These are phyloP conservation scores for Neodiprion lecontei DNA, from an alignment of 1,140 invertebrate genomes.

Conservation along the genomic window DNA sequence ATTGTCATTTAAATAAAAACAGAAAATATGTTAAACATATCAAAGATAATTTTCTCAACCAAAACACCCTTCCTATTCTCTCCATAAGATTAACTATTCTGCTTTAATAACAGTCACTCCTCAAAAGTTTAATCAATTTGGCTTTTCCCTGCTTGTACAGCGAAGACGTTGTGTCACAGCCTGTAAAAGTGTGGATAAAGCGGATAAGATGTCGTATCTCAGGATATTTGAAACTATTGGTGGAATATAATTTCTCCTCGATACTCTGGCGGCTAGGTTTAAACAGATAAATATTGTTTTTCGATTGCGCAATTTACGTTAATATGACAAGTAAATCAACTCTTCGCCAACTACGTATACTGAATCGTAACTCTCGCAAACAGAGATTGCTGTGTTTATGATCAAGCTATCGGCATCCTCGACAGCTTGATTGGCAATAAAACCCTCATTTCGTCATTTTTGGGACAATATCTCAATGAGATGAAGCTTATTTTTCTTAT, in stretches of 20 bases:
- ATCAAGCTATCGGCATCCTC: not conserved
- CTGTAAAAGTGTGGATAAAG: not conserved
- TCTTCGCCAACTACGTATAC: slow-evolving; percentile 36
- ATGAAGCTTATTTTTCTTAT: slow-evolving; percentile 17
- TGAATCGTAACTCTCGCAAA: not conserved
- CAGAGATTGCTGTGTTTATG: not conserved
- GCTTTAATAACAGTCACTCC: not conserved
- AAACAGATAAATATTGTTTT: slow-evolving; percentile 21
- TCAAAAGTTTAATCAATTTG: slow-evolving; percentile 12
- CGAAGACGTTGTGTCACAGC: slow-evolving; percentile 14
- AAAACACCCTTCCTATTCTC: too few relatives aligned
- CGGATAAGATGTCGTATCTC: not conserved
- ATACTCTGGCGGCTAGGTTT: slow-evolving; percentile 17
- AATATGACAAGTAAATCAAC: slow-evolving; percentile 43
- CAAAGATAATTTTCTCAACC: too few relatives aligned
- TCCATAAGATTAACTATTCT: not conserved
- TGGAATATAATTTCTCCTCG: slow-evolving; percentile 8
- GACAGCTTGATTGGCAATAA: not conserved
- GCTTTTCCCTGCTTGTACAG: slow-evolving; percentile 14
- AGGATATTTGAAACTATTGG: slow-evolving; percentile 13
- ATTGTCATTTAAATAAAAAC: too few relatives aligned
- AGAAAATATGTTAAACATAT: too few relatives aligned
- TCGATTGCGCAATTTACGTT: slow-evolving; percentile 21
- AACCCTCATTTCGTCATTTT: not conserved
- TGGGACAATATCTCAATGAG: not conserved